Evolutionary conservation across 2,797 vertebrate genomes (phyloP).

Genomic region (Sebastes reedi): DNA sequence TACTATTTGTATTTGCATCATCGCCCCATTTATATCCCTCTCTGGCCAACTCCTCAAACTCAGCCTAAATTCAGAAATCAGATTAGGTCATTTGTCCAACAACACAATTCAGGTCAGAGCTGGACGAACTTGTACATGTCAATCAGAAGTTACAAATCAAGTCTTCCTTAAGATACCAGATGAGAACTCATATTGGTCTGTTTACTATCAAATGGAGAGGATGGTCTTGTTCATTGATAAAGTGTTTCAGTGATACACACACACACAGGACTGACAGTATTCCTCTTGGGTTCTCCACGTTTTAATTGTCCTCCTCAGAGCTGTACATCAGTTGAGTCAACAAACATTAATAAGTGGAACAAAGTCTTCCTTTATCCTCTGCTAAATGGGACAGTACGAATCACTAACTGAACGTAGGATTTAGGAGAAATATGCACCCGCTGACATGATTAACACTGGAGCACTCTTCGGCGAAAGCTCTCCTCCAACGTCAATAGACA

Average conservation of each 20-base stretch:
- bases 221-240: constrained; percentile 29
- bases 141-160: background rate
- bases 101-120: constrained; percentile 24
- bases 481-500: background rate
- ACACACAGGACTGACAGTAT: background rate
- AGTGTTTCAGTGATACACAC: background rate
- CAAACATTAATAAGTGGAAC: constrained; percentile 49
- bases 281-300: background rate
- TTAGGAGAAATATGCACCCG: constrained; percentile 1
- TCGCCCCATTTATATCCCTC: background rate
- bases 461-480: background rate
- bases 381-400: constrained; percentile 40
- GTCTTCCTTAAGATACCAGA: background rate
- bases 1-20: constrained; percentile 51
- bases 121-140: background rate
- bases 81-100: constrained; percentile 46
- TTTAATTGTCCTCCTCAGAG: constrained; percentile 41
- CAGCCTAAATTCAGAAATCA: constrained; percentile 57
- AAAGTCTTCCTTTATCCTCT: constrained; percentile 32
- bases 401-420: background rate
- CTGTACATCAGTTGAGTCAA: constrained; percentile 36
- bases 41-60: constrained; percentile 20
- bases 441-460: constrained; percentile 24
- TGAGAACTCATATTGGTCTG: background rate
- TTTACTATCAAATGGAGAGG: background rate